Evolutionary conservation across 2,888 invertebrate genomes (phyloP).

Genomic region (Polymixis lichenea): DNA sequence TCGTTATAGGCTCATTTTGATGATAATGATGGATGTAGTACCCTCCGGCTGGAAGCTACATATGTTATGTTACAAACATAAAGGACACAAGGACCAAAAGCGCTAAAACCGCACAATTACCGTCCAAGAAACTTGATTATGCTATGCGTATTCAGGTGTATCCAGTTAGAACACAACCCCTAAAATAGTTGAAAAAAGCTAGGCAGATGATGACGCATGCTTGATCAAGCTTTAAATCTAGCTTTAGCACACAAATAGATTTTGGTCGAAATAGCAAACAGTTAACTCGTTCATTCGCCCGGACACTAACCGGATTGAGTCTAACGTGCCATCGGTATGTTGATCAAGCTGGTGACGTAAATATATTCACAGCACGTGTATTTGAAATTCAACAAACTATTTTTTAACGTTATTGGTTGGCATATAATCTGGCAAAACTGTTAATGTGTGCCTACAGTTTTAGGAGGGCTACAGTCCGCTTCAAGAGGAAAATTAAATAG

Average conservation of each 20-base stretch:
- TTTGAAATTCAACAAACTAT: background rate
- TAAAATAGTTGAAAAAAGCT: too few species aligned
- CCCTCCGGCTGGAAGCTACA: too few species aligned
- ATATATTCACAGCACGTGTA: slow-evolving; percentile 3
- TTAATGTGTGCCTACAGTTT: background rate
- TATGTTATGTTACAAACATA: too few species aligned
- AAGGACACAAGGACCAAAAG: too few species aligned
- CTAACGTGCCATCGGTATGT: slow-evolving; percentile 24
- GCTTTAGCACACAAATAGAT: slow-evolving; percentile 34
- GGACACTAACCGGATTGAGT: slow-evolving; percentile 36
- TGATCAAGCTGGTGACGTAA: slow-evolving; percentile 14
- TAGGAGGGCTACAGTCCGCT: too few species aligned
- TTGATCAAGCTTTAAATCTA: background rate
- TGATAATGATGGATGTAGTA: too few species aligned
- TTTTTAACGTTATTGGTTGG: background rate
- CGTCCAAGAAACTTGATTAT: too few species aligned
- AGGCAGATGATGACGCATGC: too few species aligned
- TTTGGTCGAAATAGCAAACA: slow-evolving; percentile 32
- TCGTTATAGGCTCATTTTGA: too few species aligned
- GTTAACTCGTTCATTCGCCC: slow-evolving; percentile 29
- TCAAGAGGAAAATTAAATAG: background rate
- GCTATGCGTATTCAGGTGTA: too few species aligned
- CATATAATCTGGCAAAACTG: background rate
- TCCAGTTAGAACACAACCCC: too few species aligned
- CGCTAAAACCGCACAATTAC: too few species aligned